Percentiles rank a stretch among this genome's conserved stretches.
These are phyloP conservation scores for Drosophila fulvimacula DNA, from an alignment of 2,888 invertebrate genomes.

Conservation along the genomic window DNA sequence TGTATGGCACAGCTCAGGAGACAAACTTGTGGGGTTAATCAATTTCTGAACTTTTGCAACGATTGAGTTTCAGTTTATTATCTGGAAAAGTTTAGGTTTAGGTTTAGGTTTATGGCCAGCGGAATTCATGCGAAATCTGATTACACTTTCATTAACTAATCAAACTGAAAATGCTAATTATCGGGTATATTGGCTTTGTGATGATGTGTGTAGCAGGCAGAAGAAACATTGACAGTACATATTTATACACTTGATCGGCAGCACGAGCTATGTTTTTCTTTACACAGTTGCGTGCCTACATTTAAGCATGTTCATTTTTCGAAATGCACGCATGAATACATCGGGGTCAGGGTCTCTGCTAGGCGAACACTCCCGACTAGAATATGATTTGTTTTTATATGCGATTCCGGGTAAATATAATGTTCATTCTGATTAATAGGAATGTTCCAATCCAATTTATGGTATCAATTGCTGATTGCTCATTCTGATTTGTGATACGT, in stretches of 20 bases:
- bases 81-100: neutral
- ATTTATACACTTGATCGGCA: too few relatives aligned
- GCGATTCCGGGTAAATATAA: neutral
- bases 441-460: slow-evolving; percentile 29
- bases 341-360: neutral
- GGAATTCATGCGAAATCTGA: slow-evolving; percentile 8
- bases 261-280: too few relatives aligned
- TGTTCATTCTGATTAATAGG: slow-evolving; percentile 1
- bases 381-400: neutral
- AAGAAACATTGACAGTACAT: neutral
- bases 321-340: too few relatives aligned
- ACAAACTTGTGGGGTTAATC: neutral
- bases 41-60: neutral
- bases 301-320: too few relatives aligned
- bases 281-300: too few relatives aligned
- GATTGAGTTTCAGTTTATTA: neutral
- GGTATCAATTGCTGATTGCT: neutral
- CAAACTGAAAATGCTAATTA: neutral
- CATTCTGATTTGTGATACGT: slow-evolving; percentile 36
- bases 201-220: too few relatives aligned
- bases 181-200: neutral
- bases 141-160: slow-evolving; percentile 12
- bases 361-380: neutral
- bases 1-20: neutral
- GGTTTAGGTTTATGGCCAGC: neutral